These are phyloP conservation scores for Leptonema lineaticorne DNA, from an alignment of 1,140 invertebrate species.

Conservation along the genomic window DNA sequence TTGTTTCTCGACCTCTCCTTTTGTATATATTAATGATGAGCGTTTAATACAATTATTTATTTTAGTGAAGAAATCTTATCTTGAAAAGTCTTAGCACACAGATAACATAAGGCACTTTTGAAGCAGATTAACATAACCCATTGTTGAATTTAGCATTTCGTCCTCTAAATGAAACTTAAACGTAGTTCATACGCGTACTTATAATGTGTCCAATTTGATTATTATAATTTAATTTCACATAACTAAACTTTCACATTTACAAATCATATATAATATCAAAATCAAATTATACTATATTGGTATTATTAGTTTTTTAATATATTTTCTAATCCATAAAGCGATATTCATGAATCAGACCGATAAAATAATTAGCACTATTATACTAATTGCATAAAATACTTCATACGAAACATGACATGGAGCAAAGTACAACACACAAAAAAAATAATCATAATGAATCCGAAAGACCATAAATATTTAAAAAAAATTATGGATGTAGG, in stretches of 20 bases:
- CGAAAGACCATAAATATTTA: no score
- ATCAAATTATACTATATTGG: no score
- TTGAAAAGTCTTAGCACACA: slow-evolving; percentile 16
- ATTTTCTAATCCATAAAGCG: neutral
- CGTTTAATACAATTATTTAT: neutral
- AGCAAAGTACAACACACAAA: no score
- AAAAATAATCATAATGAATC: no score
- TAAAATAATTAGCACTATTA: neutral
- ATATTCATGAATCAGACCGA: neutral
- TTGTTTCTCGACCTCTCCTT: neutral
- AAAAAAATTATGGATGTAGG: no score
- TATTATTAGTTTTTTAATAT: neutral
- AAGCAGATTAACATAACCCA: slow-evolving; percentile 22
- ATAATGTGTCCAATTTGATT: no score
- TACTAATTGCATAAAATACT: neutral
- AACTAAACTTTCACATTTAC: no score
- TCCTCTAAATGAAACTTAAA: no score
- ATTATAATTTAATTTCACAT: no score
- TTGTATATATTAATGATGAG: neutral
- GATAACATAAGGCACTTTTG: slow-evolving; percentile 27
- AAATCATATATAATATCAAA: no score
- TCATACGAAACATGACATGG: no score
- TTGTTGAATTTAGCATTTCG: slow-evolving; percentile 7
- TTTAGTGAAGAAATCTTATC: slow-evolving; percentile 17
- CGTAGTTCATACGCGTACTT: no score